Evolutionary conservation across 2,113 vertebrate species (phyloP).

Genomic region (Erythrolamprus reginae): DNA sequence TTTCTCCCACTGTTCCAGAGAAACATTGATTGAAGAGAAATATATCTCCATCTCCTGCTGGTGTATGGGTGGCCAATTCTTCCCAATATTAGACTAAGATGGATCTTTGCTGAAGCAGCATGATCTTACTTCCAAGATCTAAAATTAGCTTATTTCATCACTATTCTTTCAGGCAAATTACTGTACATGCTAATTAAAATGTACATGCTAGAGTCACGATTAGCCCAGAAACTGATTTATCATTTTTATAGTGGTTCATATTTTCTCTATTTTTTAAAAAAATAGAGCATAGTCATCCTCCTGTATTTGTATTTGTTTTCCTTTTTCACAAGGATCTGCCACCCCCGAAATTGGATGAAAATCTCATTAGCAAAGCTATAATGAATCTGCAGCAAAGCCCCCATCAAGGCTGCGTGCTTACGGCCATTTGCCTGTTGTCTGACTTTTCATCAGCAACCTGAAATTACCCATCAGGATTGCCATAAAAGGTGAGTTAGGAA

Average conservation of each 20-base stretch:
- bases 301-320: conserved; percentile 50
- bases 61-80: background rate
- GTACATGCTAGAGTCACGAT: background rate
- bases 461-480: conserved; percentile 62
- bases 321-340: conserved; percentile 53
- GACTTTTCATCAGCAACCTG: conserved; percentile 56
- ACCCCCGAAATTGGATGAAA: conserved; percentile 63
- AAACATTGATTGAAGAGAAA: background rate
- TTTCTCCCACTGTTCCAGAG: background rate
- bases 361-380: conserved; percentile 67
- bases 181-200: background rate
- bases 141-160: background rate
- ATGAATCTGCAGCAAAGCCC: conserved; percentile 63
- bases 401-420: conserved; percentile 58
- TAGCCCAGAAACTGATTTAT: conserved; percentile 3
- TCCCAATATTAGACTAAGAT: background rate
- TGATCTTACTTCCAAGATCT: background rate
- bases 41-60: background rate
- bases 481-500: conserved; percentile 39
- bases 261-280: conserved; percentile 18
- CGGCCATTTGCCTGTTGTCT: conserved; percentile 57
- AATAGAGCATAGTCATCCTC: conserved; percentile 56
- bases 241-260: conserved; percentile 51
- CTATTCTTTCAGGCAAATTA: background rate
- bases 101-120: background rate